Evolutionary conservation across 2,797 vertebrate species (phyloP).

Genomic region (Hypotaenidia philippensis): DNA sequence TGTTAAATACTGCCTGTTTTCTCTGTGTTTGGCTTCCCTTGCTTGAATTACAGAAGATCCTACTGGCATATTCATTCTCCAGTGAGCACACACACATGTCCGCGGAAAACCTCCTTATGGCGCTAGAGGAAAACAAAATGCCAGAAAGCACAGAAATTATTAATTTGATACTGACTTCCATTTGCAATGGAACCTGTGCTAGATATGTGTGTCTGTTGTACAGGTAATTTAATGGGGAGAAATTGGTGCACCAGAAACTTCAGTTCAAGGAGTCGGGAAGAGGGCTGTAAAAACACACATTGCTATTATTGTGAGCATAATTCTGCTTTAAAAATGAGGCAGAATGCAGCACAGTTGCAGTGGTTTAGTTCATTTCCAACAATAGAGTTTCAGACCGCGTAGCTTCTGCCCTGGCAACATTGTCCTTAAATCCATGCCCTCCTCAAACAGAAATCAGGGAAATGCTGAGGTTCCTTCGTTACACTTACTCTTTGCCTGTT

Average conservation of each 20-base stretch:
- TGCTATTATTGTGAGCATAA: background rate
- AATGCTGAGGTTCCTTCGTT: background rate
- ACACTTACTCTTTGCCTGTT: conserved; percentile 9
- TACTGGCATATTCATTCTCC: background rate
- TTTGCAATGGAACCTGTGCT: background rate
- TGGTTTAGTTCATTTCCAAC: background rate
- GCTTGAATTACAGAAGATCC: background rate
- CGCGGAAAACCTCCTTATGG: background rate
- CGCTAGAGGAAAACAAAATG: background rate
- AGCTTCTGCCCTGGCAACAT: background rate
- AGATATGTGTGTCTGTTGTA: background rate
- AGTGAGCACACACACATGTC: background rate
- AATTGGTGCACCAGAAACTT: background rate
- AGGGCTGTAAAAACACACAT: background rate
- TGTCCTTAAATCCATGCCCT: background rate
- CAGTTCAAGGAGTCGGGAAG: background rate
- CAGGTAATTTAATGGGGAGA: background rate
- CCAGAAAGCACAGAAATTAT: background rate
- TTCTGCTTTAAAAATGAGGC: background rate
- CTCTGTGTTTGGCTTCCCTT: background rate
- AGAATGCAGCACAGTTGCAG: background rate
- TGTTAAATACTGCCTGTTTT: background rate
- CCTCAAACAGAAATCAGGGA: background rate
- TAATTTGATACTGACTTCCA: background rate
- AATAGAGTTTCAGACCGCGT: background rate